Evolutionary conservation across 2,797 vertebrate genomes (phyloP).

Genomic region (Diceros bicornis): DNA sequence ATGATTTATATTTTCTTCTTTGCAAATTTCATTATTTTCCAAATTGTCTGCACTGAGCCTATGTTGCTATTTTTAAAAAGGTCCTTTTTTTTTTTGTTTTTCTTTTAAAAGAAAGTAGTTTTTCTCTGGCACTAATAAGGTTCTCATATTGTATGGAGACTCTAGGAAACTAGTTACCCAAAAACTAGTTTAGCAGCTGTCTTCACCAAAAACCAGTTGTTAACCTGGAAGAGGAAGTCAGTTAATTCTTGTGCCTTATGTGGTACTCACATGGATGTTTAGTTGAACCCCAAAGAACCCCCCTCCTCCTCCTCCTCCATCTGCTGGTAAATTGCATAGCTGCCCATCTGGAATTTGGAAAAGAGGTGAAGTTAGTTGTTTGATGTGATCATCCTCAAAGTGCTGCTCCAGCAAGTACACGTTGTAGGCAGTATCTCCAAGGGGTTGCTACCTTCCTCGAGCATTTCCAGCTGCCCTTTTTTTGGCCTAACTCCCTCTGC

Average conservation of each 20-base stretch:
- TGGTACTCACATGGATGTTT: not conserved
- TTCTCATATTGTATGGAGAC: not conserved
- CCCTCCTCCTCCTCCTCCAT: fast-evolving
- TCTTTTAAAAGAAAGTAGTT: not conserved
- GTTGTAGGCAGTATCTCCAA: fast-evolving
- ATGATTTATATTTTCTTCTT: not conserved
- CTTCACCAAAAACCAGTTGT: not conserved
- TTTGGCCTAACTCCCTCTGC: not conserved
- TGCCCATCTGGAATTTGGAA: not conserved
- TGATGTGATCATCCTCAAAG: too few species aligned
- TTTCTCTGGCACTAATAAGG: not conserved
- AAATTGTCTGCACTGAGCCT: not conserved
- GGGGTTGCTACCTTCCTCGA: not conserved
- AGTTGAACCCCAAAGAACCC: not conserved
- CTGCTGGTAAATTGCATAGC: not conserved
- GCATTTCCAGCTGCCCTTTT: not conserved
- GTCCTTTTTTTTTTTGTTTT: not conserved
- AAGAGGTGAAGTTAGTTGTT: not conserved
- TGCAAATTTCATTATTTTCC: not conserved
- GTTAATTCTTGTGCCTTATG: not conserved
- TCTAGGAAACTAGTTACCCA: not conserved
- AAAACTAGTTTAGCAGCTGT: not conserved
- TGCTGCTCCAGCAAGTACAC: not conserved
- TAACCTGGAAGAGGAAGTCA: not conserved
- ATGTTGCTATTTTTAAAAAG: not conserved